Evolutionary conservation across 2,888 invertebrate species (phyloP).

Genomic region (Eupithecia subumbrata): DNA sequence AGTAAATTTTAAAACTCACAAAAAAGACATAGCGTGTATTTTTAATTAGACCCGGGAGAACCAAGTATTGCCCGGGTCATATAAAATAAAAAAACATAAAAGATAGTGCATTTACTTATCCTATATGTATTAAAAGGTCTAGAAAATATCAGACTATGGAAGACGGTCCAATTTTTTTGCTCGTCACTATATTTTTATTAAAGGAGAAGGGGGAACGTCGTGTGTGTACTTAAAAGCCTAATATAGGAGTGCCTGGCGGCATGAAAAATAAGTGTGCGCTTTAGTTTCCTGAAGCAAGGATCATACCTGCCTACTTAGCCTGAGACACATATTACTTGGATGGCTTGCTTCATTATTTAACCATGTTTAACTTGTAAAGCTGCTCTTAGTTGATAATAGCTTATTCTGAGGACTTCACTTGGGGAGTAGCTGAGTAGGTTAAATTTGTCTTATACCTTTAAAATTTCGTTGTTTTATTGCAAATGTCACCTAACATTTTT

Average conservation of each 20-base stretch:
- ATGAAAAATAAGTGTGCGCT: slow-evolving; percentile 46
- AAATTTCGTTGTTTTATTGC: too few species aligned
- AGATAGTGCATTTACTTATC: not conserved
- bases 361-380: not conserved
- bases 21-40: not conserved
- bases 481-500: too few species aligned
- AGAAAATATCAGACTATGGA: not conserved
- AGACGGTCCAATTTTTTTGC: slow-evolving; percentile 35
- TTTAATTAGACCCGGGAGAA: not conserved
- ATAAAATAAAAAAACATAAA: not conserved
- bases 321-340: not conserved
- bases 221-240: slow-evolving; percentile 54
- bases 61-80: not conserved
- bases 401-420: not conserved
- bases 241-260: slow-evolving; percentile 47
- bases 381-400: not conserved
- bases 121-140: not conserved
- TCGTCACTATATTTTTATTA: slow-evolving; percentile 47
- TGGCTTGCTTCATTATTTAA: not conserved
- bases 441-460: not conserved
- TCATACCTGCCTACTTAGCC: not conserved
- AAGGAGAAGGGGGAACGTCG: slow-evolving; percentile 51
- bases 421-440: not conserved
- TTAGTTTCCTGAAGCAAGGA: slow-evolving; percentile 13
- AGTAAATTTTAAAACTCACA: not conserved